These are phyloP conservation scores for Oncopodura yosiiana DNA, from an alignment of 1,140 invertebrate genomes.

Conservation along the genomic window DNA sequence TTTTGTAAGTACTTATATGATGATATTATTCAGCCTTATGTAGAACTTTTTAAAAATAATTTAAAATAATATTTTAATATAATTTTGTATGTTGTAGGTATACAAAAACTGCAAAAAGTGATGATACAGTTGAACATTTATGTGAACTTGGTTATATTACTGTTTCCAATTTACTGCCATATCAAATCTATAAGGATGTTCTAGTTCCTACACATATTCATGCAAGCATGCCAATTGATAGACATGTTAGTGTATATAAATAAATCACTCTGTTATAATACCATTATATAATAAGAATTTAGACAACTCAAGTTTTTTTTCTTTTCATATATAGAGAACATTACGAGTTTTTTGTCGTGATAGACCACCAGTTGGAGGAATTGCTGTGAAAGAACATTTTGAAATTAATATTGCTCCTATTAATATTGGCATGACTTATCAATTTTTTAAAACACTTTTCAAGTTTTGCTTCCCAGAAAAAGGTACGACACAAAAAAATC, in stretches of 20 bases:
- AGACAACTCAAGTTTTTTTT: conserved; percentile 2
- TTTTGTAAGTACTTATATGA: conserved; percentile 54
- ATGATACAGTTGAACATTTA: conserved; percentile 94
- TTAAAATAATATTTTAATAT: neutral
- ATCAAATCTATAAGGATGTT: conserved; percentile 89
- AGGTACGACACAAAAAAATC: too few relatives aligned
- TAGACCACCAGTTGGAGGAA: conserved; percentile 87
- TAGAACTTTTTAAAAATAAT: too few relatives aligned
- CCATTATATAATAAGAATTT: too few relatives aligned
- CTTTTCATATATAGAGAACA: conserved; percentile 50
- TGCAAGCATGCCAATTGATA: conserved; percentile 78
- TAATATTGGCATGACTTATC: conserved; percentile 85
- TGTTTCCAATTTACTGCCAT: conserved; percentile 87
- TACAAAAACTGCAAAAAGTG: conserved; percentile 90
- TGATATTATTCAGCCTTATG: neutral
- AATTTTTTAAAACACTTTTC: conserved; percentile 95
- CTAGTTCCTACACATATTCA: conserved; percentile 76
- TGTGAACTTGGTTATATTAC: conserved; percentile 93
- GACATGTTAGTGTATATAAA: conserved; percentile 49
- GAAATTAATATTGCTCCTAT: conserved; percentile 91
- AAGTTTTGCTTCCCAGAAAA: conserved; percentile 98
- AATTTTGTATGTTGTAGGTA: conserved; percentile 50
- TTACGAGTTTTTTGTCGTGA: conserved; percentile 80
- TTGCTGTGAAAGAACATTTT: conserved; percentile 97
- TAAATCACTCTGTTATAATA: too few relatives aligned